These are phyloP conservation scores for Endomychus coccineus DNA, from an alignment of 2,888 invertebrate species.

Conservation along the genomic window DNA sequence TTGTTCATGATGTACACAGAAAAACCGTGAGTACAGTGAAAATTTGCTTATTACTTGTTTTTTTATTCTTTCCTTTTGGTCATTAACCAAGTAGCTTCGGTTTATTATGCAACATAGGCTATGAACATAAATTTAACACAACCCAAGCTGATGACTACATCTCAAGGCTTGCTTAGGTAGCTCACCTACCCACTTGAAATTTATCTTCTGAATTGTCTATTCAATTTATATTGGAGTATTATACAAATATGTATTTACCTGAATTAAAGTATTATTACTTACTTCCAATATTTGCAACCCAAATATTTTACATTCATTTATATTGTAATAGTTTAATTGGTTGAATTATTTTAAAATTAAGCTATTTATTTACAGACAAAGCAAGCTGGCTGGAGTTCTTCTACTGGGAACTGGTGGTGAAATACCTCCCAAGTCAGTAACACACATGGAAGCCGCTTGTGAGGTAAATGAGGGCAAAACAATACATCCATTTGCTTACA, in stretches of 20 bases:
- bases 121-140: too few relatives aligned
- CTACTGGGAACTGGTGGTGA: constrained; percentile 80
- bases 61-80: not conserved
- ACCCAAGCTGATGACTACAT: too few relatives aligned
- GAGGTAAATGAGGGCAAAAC: constrained; percentile 68
- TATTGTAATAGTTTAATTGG: not conserved
- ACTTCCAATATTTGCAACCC: not conserved
- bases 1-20: constrained; percentile 72
- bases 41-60: not conserved
- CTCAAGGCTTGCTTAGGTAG: too few relatives aligned
- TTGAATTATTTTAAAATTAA: constrained; percentile 5
- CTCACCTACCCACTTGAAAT: too few relatives aligned
- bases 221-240: too few relatives aligned
- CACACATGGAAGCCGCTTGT: constrained; percentile 91
- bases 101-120: too few relatives aligned
- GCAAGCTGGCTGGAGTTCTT: constrained; percentile 85
- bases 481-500: constrained; percentile 91
- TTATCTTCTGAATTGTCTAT: too few relatives aligned
- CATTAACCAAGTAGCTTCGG: too few relatives aligned
- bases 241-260: too few relatives aligned
- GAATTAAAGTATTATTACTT: too few relatives aligned
- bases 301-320: not conserved
- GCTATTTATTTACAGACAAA: constrained; percentile 52
- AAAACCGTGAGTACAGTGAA: constrained; percentile 50
- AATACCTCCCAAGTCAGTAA: constrained; percentile 61